phyloP scores from a whole-genome alignment of 2,888 invertebrate genomes.

The Coenonympha glycerion region DNA sequence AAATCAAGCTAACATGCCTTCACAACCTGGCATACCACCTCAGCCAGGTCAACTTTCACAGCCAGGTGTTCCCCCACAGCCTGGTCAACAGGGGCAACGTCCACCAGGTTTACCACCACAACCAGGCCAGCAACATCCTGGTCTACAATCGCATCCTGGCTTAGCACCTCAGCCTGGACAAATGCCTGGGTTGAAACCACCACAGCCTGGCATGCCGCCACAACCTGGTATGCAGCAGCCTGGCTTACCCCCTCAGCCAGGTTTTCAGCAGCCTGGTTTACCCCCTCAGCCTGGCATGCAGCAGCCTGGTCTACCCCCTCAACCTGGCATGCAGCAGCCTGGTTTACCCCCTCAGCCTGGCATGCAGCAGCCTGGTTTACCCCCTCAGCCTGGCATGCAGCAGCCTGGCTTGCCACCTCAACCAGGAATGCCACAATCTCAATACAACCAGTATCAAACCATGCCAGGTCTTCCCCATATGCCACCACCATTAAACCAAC shows the following conservation, averaged over 20 bases:
- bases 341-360: constrained; percentile 33
- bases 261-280: constrained; percentile 38
- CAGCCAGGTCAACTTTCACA: constrained; percentile 18
- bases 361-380: constrained; percentile 36
- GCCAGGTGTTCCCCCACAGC: constrained; percentile 36
- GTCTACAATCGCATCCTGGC: too few relatives aligned
- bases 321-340: constrained; percentile 32
- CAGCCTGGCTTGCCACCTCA: constrained; percentile 30
- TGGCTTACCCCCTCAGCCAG: constrained; percentile 26
- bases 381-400: constrained; percentile 39
- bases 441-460: constrained; percentile 6
- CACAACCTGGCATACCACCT: constrained; percentile 23
- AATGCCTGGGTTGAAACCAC: constrained; percentile 28
- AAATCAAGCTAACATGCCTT: neutral
- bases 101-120: constrained; percentile 26
- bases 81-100: constrained; percentile 35
- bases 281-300: constrained; percentile 34
- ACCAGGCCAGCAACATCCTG: constrained; percentile 23
- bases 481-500: constrained; percentile 55
- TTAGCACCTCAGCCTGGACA: constrained; percentile 48
- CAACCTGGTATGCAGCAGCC: constrained; percentile 34
- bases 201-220: constrained; percentile 22
- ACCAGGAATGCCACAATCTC: constrained; percentile 28
- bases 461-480: constrained; percentile 27
- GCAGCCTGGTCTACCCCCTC: constrained; percentile 31